Evolutionary conservation across 2,797 vertebrate genomes (phyloP).

Genomic region (Pseudochromis fuscus): DNA sequence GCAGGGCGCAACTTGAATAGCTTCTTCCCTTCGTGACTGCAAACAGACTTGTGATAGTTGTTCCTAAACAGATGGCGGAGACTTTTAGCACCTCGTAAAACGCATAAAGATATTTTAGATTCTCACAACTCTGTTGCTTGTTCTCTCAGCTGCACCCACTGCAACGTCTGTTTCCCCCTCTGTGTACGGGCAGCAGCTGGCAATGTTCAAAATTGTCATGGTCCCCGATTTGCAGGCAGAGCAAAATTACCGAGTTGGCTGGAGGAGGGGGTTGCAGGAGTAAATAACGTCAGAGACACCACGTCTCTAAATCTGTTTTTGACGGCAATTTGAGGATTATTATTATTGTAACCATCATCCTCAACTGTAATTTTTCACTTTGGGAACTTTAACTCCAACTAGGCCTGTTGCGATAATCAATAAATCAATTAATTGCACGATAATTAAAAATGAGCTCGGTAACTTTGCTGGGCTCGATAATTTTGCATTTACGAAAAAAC

Average conservation of each 20-base stretch:
- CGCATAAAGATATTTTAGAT: constrained; percentile 35
- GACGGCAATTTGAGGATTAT: constrained; percentile 41
- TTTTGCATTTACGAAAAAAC: too few species aligned
- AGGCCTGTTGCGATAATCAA: too few species aligned
- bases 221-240: constrained; percentile 55
- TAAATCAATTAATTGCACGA: too few species aligned
- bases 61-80: constrained; percentile 40
- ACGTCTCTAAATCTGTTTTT: constrained; percentile 34
- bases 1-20: constrained; percentile 41
- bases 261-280: constrained; percentile 37
- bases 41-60: constrained; percentile 29
- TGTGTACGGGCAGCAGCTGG: constrained; percentile 69
- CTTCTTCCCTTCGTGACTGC: constrained; percentile 18
- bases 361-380: not conserved
- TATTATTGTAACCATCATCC: too few species aligned
- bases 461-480: too few species aligned
- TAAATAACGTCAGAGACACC: constrained; percentile 39
- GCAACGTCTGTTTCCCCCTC: constrained; percentile 52
- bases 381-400: too few species aligned
- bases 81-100: constrained; percentile 43
- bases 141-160: constrained; percentile 53
- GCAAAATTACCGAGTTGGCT: constrained; percentile 61
- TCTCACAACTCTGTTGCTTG: constrained; percentile 45
- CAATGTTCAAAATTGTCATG: constrained; percentile 50
- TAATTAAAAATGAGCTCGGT: too few species aligned